Base-by-base conservation (phyloP, 1,140 invertebrate genomes). In the Drosophila ercepeae region DNA sequence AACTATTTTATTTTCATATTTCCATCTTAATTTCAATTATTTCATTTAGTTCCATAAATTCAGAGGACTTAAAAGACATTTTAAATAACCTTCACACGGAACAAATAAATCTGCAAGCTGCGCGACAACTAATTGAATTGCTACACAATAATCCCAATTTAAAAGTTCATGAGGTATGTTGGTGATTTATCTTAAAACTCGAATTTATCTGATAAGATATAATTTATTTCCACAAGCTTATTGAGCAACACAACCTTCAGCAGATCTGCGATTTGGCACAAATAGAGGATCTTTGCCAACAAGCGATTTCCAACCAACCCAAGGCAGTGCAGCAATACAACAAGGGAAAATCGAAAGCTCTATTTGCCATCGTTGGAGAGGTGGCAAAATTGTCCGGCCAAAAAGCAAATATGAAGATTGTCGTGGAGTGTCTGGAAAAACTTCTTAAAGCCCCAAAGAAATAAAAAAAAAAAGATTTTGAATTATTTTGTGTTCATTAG, bases 261-360 rank as follows among this genome's bases (percentile, higher is more conserved):
- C 92, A 95, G 89, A 95, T 96, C 54, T 93, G 89, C 19, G 93
- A 96, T 83, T 86, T 93, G 61, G 71, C 90, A 14, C 91, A 93
- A 89, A 93, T 97, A 53, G 92, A 90, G 39, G 89, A 93, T 73
- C 90, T 94, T 25, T 96, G 96, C 91, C 64, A 91, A 41, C 82
- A 93, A 82, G 91, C 95, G 0, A 90, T 97, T 19, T 73, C 93
- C 14, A 93, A 94, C 65, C 95, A 96, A 92, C 92, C 94, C 18
- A 94, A 95, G 89, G 79, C 94, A 39, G 94, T 96, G 8, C 91
- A 92, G 71, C 92, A 94, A 69, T 96, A 94, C 77, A 94, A 94
- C 90, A 91, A 91, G 4, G 95, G 96, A n/a, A 96, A 96, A 90
- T 91, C 73, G 2, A 96, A 95, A 91, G 93, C 94, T 3, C 93